Conservation (phyloP, 2,113 vertebrate species). For the Rattus norvegicus region DNA sequence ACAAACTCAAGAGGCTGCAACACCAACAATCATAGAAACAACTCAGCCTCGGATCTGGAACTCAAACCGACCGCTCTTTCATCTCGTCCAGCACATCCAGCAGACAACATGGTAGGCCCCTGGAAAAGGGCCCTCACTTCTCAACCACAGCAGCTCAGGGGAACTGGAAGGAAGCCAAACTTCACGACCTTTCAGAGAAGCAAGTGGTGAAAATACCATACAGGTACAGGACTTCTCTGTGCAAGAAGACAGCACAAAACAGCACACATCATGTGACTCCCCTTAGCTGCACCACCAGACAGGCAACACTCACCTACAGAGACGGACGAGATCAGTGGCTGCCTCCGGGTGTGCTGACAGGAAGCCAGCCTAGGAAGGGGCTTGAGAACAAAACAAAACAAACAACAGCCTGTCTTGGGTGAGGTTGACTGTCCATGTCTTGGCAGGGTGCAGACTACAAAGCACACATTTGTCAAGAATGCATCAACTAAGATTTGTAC, state of each 20-base stretch:
- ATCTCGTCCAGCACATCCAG: not conserved
- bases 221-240: not conserved
- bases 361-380: not conserved
- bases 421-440: not conserved
- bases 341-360: not conserved
- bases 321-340: not conserved
- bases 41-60: slow-evolving; percentile 52
- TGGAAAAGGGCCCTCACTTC: slow-evolving; percentile 56
- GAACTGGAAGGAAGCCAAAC: not conserved
- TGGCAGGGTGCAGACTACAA: not conserved
- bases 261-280: not conserved
- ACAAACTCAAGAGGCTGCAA: too few relatives aligned
- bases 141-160: not conserved
- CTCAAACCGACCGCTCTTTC: slow-evolving; percentile 62
- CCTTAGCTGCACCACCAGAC: not conserved
- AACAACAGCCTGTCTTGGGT: not conserved
- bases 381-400: not conserved
- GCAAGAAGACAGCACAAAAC: slow-evolving; percentile 30
- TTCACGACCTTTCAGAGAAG: not conserved
- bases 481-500: not conserved
- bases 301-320: not conserved
- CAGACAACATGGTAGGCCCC: slow-evolving; percentile 33
- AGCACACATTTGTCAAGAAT: not conserved
- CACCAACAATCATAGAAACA: slow-evolving; percentile 69
- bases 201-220: not conserved